These are phyloP conservation scores for Stigmatopora nigra DNA, from an alignment of 2,113 vertebrate genomes.

Conservation along the genomic window DNA sequence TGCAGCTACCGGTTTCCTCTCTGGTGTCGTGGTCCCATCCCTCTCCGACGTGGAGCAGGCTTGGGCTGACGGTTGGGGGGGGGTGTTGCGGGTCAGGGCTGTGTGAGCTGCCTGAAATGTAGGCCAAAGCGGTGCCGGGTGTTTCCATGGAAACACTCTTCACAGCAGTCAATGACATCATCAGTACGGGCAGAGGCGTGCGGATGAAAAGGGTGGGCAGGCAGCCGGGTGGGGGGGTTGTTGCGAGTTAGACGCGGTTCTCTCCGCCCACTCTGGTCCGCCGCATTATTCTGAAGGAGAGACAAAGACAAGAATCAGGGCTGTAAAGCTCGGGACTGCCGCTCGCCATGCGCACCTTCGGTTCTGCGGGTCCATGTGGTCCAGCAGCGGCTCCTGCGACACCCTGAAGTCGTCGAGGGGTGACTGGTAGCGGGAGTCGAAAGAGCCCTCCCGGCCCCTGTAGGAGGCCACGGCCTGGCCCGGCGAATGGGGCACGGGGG, in stretches of 20 bases:
- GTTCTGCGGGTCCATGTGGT: conserved; percentile 83
- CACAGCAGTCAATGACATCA: conserved; percentile 79
- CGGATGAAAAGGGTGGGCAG: conserved; percentile 5
- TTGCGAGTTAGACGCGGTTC: conserved; percentile 80
- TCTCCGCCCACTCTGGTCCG: conserved; percentile 89
- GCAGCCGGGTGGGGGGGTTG: conserved; percentile 13
- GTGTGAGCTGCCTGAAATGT: conserved; percentile 79
- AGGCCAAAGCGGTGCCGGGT: conserved; percentile 79
- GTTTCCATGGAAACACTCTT: conserved; percentile 86
- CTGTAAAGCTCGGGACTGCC: conserved; percentile 12
- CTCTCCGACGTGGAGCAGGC: conserved; percentile 28
- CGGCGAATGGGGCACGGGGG: conserved; percentile 63
- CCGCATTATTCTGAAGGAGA: conserved; percentile 73
- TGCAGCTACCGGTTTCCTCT: conserved; percentile 38
- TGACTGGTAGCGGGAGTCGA: conserved; percentile 87
- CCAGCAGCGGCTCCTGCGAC: conserved; percentile 83
- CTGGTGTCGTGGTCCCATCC: conserved; percentile 29
- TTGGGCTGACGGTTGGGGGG: conserved; percentile 16
- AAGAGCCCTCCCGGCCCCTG: conserved; percentile 81
- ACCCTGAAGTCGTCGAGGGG: conserved; percentile 85
- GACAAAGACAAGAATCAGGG: conserved; percentile 30
- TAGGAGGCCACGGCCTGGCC: conserved; percentile 70
- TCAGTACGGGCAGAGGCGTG: conserved; percentile 71
- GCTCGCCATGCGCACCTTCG: conserved; percentile 63
- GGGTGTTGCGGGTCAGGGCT: conserved; percentile 55